These are phyloP conservation scores for Muraenolepis orangiensis DNA, from an alignment of 2,797 vertebrate genomes.

Conservation along the genomic window DNA sequence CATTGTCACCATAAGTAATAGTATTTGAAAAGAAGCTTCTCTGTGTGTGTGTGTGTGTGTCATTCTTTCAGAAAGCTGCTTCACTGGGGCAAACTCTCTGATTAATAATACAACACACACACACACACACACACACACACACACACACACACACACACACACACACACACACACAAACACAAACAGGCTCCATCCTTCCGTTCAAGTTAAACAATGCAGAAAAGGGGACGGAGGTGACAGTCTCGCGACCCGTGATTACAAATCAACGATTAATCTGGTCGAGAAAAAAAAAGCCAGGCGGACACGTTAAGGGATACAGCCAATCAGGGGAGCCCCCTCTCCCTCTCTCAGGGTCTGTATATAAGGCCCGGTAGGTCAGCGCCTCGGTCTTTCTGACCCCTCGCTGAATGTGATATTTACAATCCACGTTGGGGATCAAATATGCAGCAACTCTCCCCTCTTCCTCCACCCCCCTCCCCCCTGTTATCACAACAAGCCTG, in stretches of 20 bases:
- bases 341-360: neutral
- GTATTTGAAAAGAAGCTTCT: neutral
- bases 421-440: conserved; percentile 53
- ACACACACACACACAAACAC: neutral
- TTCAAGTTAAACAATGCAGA: conserved; percentile 31
- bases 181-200: conserved; percentile 26
- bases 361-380: conserved; percentile 32
- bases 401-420: conserved; percentile 65
- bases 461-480: neutral
- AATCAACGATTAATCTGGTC: conserved; percentile 56
- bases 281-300: conserved; percentile 46
- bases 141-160: conserved; percentile 10
- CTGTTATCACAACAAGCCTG: conserved; percentile 29
- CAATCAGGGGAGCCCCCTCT: conserved; percentile 42
- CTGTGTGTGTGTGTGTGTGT: neutral
- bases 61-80: neutral
- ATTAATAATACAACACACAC: neutral
- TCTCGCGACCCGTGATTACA: conserved; percentile 50
- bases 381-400: conserved; percentile 42
- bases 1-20: too few relatives aligned
- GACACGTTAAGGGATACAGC: neutral
- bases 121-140: conserved; percentile 15
- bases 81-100: neutral
- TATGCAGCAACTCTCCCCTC: conserved; percentile 37
- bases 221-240: conserved; percentile 54